These are phyloP conservation scores for Paraplagusia blochii DNA, from an alignment of 2,113 vertebrate species.

Conservation along the genomic window DNA sequence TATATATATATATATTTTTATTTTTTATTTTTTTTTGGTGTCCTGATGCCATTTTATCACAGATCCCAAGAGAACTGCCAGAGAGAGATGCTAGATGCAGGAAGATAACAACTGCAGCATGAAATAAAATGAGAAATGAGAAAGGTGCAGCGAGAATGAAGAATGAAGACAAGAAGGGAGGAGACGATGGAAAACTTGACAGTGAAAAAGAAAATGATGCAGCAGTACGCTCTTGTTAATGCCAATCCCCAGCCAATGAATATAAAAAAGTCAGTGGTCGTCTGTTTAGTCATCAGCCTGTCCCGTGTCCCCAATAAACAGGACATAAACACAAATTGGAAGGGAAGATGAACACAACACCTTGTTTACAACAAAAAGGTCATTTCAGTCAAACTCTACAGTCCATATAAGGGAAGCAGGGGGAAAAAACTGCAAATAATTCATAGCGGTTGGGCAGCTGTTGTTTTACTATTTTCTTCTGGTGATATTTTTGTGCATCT, in stretches of 20 bases:
- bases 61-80: conserved; percentile 82
- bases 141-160: conserved; percentile 50
- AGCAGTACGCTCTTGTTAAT: conserved; percentile 44
- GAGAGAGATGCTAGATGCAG: conserved; percentile 76
- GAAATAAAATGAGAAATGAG: conserved; percentile 62
- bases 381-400: conserved; percentile 3
- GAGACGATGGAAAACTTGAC: conserved; percentile 32
- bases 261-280: conserved; percentile 28
- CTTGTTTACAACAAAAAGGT: conserved; percentile 28
- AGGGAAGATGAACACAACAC: conserved; percentile 26
- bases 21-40: conserved; percentile 44
- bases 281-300: conserved; percentile 35
- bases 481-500: conserved; percentile 46
- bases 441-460: conserved; percentile 22
- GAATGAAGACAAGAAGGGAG: conserved; percentile 33
- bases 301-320: conserved; percentile 27
- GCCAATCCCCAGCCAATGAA: conserved; percentile 48
- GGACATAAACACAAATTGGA: conserved; percentile 23
- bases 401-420: no score
- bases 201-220: conserved; percentile 45
- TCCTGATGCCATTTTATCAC: conserved; percentile 83
- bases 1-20: conserved; percentile 9
- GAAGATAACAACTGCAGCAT: conserved; percentile 52
- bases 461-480: conserved; percentile 16
- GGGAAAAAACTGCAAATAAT: conserved; percentile 16